Conservation (phyloP, 2,113 vertebrate genomes). For the Noctilio leporinus region DNA sequence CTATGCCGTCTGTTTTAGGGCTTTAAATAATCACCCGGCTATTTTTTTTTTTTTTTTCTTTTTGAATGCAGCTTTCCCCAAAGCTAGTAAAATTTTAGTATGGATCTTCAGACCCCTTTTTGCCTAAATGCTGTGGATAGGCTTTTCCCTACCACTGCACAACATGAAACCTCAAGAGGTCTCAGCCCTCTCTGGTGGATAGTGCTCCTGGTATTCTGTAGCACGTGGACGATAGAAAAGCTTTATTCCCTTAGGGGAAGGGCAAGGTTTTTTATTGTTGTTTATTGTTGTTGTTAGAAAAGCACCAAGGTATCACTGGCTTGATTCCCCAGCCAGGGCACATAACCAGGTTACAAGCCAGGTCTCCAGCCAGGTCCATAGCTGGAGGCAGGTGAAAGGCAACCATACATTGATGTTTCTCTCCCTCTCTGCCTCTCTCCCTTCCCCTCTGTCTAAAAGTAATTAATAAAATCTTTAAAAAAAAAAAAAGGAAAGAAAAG, state of each 20-base stretch:
- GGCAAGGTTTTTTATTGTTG: background rate
- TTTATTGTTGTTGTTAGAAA: conserved; percentile 50
- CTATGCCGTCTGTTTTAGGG: conserved; percentile 66
- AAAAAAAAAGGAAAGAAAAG: too few relatives aligned
- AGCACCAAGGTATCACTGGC: conserved; percentile 73
- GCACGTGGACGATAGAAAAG: conserved; percentile 83
- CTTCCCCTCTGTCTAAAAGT: too few relatives aligned
- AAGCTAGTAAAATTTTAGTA: conserved; percentile 71
- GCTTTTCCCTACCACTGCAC: conserved; percentile 74
- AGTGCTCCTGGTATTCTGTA: conserved; percentile 82
- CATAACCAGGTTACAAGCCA: too few relatives aligned
- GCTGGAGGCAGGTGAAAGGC: too few relatives aligned
- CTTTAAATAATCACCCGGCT: conserved; percentile 72
- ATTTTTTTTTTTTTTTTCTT: conserved; percentile 12
- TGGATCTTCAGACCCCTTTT: conserved; percentile 72
- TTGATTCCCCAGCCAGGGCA: too few relatives aligned
- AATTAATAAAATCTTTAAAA: too few relatives aligned
- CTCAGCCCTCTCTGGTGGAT: conserved; percentile 74
- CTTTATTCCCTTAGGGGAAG: conserved; percentile 79
- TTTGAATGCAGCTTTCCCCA: conserved; percentile 65
- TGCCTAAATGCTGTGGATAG: conserved; percentile 72
- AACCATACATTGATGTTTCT: too few relatives aligned
- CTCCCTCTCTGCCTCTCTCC: too few relatives aligned
- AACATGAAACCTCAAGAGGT: conserved; percentile 80
- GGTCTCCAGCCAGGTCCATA: too few relatives aligned